These are phyloP conservation scores for Tuberolachnus salignus DNA, from an alignment of 2,888 invertebrate species.

Conservation along the genomic window DNA sequence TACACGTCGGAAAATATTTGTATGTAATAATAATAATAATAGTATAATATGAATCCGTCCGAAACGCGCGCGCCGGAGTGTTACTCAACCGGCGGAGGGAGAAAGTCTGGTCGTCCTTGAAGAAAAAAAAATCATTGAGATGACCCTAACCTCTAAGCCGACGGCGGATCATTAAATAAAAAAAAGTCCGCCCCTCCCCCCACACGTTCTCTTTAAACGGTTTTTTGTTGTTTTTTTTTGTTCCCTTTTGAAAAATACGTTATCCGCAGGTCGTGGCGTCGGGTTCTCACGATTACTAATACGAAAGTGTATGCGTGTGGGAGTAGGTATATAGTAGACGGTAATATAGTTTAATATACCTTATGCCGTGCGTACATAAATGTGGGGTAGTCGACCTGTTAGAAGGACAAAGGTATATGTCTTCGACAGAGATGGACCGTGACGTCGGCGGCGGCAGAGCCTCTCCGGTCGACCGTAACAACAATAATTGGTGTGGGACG, in stretches of 20 bases:
- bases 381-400: conserved; percentile 53
- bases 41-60: conserved; percentile 1
- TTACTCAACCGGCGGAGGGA: conserved; percentile 46
- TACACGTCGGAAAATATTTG: conserved; percentile 7
- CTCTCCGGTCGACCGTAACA: conserved; percentile 56
- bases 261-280: neutral
- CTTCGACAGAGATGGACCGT: conserved; percentile 56
- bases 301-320: too few species aligned
- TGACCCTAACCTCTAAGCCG: conserved; percentile 55
- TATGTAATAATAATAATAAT: neutral
- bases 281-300: conserved; percentile 33
- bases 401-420: conserved; percentile 55
- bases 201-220: conserved; percentile 3
- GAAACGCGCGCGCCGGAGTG: neutral
- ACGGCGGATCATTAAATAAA: conserved; percentile 41
- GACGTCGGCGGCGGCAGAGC: conserved; percentile 49
- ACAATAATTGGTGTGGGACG: conserved; percentile 52
- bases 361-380: neutral
- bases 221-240: conserved; percentile 5
- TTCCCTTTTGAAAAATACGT: conserved; percentile 42
- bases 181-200: conserved; percentile 31
- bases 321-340: too few species aligned
- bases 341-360: too few species aligned
- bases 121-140: conserved; percentile 21
- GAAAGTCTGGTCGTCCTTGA: conserved; percentile 56